Percentiles rank a stretch among this genome's conserved stretches.
phyloP scores from a whole-genome alignment of 2,797 vertebrate genomes.

The Erethizon dorsatum region DNA sequence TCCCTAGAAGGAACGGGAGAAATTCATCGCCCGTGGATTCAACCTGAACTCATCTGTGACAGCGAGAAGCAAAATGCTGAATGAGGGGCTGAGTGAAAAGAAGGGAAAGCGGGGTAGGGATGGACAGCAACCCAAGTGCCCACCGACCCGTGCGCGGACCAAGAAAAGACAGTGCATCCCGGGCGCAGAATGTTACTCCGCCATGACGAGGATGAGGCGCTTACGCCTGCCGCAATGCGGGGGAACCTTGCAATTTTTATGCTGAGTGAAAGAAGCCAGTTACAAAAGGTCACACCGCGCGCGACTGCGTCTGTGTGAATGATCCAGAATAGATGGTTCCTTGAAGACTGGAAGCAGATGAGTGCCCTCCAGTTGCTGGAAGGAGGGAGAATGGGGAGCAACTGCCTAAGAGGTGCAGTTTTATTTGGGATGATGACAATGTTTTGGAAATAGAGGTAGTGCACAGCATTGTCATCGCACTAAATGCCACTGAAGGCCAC shows the following conservation, averaged over 20 bases:
- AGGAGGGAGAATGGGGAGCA: fast-evolving
- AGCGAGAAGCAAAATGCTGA: not conserved
- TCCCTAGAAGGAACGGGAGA: not conserved
- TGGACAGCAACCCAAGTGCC: not conserved
- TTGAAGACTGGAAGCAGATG: not conserved
- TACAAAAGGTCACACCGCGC: fast-evolving
- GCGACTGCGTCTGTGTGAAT: fast-evolving
- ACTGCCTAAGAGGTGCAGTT: not conserved
- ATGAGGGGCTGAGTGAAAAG: not conserved
- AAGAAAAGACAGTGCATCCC: fast-evolving
- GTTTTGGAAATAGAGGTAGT: not conserved
- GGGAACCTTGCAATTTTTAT: fast-evolving
- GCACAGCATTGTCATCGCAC: not conserved
- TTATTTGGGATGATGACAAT: not conserved
- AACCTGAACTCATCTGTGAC: fast-evolving
- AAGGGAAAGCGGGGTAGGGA: not conserved
- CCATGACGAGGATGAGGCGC: fast-evolving
- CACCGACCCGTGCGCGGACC: fast-evolving
- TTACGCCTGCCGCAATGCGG: fast-evolving
- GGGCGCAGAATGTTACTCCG: fast-evolving
- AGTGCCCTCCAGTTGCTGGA: not conserved
- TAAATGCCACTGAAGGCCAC: not conserved
- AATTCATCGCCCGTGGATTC: not conserved
- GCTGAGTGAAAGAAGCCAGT: not conserved
- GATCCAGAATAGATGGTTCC: not conserved